Percentiles rank a stretch among this genome's conserved stretches.
These are phyloP conservation scores for Triplophysa siluroides DNA, from an alignment of 2,113 vertebrate genomes.

Conservation along the genomic window DNA sequence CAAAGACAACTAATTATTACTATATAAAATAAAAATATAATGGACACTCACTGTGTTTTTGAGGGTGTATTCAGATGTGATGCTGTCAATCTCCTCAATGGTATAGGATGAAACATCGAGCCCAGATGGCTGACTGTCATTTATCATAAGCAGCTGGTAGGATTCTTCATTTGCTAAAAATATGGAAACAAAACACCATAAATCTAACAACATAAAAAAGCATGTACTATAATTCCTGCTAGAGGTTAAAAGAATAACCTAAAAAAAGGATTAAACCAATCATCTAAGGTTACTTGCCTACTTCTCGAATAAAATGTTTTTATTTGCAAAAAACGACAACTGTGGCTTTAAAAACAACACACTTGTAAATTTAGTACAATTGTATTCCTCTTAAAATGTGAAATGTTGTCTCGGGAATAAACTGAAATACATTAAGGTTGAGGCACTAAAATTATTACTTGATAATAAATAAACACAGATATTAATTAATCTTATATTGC, in stretches of 20 bases:
- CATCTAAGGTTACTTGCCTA: too few relatives aligned
- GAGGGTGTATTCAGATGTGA: constrained; percentile 85
- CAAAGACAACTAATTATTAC: background rate
- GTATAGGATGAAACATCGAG: constrained; percentile 84
- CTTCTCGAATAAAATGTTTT: too few relatives aligned
- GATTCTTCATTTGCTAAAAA: constrained; percentile 90
- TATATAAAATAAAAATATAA: background rate
- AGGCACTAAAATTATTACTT: too few relatives aligned
- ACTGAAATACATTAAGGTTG: too few relatives aligned
- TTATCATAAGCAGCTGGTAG: constrained; percentile 85
- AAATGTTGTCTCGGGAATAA: too few relatives aligned
- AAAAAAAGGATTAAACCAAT: background rate
- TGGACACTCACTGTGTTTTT: constrained; percentile 83
- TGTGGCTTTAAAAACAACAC: too few relatives aligned
- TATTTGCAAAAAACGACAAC: too few relatives aligned
- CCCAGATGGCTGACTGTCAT: constrained; percentile 80
- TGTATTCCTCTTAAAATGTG: too few relatives aligned
- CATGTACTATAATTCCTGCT: background rate
- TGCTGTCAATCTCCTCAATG: constrained; percentile 83
- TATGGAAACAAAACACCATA: background rate
- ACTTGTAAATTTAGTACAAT: too few relatives aligned
- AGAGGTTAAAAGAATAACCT: background rate
- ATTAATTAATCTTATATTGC: too few relatives aligned
- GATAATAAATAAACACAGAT: too few relatives aligned
- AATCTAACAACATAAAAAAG: background rate